Evolutionary conservation across 53 echinoderm and acorn worm genomes (phyloP).

Genomic region (Antedon mediterranea): DNA sequence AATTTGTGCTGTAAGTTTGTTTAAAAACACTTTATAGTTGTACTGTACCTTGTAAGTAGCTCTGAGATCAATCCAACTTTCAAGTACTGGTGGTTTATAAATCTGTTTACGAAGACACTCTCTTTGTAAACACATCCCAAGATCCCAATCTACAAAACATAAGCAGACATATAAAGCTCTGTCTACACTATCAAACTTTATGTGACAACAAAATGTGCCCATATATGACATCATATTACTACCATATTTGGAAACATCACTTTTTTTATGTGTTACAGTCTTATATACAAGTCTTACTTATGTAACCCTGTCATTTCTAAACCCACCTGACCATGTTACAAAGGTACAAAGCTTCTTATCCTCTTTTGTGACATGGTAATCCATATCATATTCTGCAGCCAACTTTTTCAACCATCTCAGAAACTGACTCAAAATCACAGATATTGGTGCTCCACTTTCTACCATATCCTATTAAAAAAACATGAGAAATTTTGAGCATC

Average conservation of each 20-base stretch:
- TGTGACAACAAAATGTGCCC: too few species aligned
- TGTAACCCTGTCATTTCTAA: neutral
- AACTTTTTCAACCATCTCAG: constrained; percentile 54
- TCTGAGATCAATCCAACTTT: constrained; percentile 80
- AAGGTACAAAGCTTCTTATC: constrained; percentile 66
- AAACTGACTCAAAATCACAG: constrained; percentile 70
- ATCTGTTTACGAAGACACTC: constrained; percentile 76
- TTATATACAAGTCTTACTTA: too few species aligned
- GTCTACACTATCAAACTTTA: too few species aligned
- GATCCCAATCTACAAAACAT: constrained; percentile 76
- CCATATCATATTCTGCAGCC: constrained; percentile 47
- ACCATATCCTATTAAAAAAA: constrained; percentile 62
- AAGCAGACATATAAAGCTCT: too few species aligned
- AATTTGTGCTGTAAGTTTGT: too few species aligned
- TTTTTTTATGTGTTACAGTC: too few species aligned
- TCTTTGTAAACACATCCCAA: constrained; percentile 73
- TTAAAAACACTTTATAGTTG: neutral
- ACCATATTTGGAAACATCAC: too few species aligned
- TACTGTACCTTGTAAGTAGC: constrained; percentile 72
- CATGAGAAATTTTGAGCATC: too few species aligned
- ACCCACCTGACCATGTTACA: constrained; percentile 92
- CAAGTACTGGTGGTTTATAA: constrained; percentile 54
- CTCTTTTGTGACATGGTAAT: constrained; percentile 44
- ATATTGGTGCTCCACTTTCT: constrained; percentile 57
- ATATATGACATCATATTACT: too few species aligned